Evolutionary conservation across 2,797 vertebrate genomes (phyloP), one percentile per base, ranked within the genome.

Genomic region (Sebastes itinus): DNA sequence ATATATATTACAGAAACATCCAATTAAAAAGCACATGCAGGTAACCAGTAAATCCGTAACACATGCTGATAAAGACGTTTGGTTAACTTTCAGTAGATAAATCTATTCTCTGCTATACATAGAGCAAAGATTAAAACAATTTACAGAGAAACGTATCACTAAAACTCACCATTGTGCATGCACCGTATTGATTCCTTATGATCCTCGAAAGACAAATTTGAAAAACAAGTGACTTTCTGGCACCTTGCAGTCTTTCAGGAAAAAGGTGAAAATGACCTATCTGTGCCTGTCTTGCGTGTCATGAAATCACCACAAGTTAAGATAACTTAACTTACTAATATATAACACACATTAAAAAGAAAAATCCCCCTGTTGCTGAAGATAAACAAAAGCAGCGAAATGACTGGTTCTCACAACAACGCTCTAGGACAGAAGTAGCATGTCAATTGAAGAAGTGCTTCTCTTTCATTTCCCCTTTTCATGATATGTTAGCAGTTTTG

Each of bases 101-200:
- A 68, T 73, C 1, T 63, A n/a, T 32, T 25, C 2, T 23, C 2
- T 69, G 54, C 10, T 27, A 18, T 32, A 8, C 3, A 58, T 2
- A 23, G 3, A 86, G 3, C 12, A 28, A 64, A 54, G 1, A 22
- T 33, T 54, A 54, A 54, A 54, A 54, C 4, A 60, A 62, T 64
- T 10, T 33, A 61, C 20, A 42, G 20, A 69, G 1, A 60, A 64
- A 56, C 13, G 1, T 27, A 27, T 75, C 6, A 61, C 2, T 73
- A 4, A 82, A 81, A 94, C 94, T 94, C 76, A 94, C 94, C 94
- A 94, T 94, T 78, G 30, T 30, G 61, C 42, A 79, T 52, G 30
- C 18, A 79, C 11, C 63, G 22, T 61, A 27, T 58, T 63, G 33
- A 61, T 78, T 61, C 55, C 49, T 81, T 30, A 18, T 63, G 4